Conservation (phyloP, 1,140 invertebrate species). For the Anoplophora glabripennis region DNA sequence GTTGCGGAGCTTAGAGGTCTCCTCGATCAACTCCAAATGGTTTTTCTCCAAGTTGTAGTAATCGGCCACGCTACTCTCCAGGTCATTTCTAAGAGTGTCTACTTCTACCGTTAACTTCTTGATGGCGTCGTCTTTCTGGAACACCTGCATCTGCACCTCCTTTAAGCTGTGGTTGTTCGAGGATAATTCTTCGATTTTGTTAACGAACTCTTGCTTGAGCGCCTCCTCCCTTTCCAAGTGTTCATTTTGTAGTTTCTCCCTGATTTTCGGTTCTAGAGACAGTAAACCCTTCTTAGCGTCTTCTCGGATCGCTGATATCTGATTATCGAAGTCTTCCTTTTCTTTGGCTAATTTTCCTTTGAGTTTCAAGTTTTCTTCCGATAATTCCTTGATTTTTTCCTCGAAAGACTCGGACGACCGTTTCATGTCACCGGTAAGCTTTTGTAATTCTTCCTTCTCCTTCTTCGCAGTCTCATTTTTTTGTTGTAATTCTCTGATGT, state of each 20-base stretch:
- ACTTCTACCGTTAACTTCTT: slow-evolving; percentile 45
- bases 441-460: slow-evolving; percentile 15
- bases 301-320: slow-evolving; percentile 31
- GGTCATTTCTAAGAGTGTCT: slow-evolving; percentile 17
- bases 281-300: slow-evolving; percentile 40
- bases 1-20: slow-evolving; percentile 24
- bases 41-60: slow-evolving; percentile 40
- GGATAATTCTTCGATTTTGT: slow-evolving; percentile 47
- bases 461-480: slow-evolving; percentile 13
- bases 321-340: slow-evolving; percentile 29
- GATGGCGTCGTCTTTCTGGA: slow-evolving; percentile 47
- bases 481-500: slow-evolving; percentile 31
- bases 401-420: not conserved
- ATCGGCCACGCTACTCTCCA: slow-evolving; percentile 16
- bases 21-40: slow-evolving; percentile 41
- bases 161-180: slow-evolving; percentile 44
- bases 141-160: slow-evolving; percentile 51
- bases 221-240: slow-evolving; percentile 39
- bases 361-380: slow-evolving; percentile 23
- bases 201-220: slow-evolving; percentile 51
- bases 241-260: slow-evolving; percentile 26
- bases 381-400: slow-evolving; percentile 8
- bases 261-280: slow-evolving; percentile 39
- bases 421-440: slow-evolving; percentile 4
- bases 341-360: slow-evolving; percentile 18